Percentiles rank a stretch among this genome's conserved stretches.
Conservation (phyloP, 2,113 vertebrate species). For the Prochilodus magdalenae region DNA sequence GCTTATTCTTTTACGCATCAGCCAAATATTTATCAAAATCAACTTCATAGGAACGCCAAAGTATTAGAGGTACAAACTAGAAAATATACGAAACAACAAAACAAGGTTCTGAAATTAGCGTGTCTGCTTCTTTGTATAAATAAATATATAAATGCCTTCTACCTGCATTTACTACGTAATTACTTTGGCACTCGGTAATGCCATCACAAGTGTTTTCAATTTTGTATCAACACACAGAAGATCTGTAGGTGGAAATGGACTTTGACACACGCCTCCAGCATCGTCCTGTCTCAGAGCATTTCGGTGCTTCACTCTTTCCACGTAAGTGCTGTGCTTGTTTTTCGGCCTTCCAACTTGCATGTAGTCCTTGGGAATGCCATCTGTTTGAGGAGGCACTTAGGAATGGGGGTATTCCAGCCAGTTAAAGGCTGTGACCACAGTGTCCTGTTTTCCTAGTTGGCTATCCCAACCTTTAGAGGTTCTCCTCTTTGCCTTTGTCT, state of each 20-base stretch:
- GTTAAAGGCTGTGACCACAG: constrained; percentile 15
- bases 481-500: constrained; percentile 5
- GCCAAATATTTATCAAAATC: constrained; percentile 15
- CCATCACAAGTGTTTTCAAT: constrained; percentile 57
- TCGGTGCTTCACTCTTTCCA: background rate
- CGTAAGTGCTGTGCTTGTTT: constrained; percentile 32
- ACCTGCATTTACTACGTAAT: constrained; percentile 71
- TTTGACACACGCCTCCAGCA: constrained; percentile 27
- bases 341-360: constrained; percentile 8
- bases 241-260: constrained; percentile 11
- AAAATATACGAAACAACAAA: constrained; percentile 59
- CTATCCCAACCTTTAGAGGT: constrained; percentile 11
- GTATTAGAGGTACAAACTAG: constrained; percentile 44
- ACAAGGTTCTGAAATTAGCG: constrained; percentile 64
- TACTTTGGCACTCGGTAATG: constrained; percentile 71
- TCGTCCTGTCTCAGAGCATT: constrained; percentile 15
- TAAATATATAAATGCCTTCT: constrained; percentile 74
- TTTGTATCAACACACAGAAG: constrained; percentile 32
- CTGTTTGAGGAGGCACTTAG: constrained; percentile 53
- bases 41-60: constrained; percentile 16
- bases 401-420: constrained; percentile 34
- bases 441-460: constrained; percentile 21
- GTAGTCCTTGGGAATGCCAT: constrained; percentile 54
- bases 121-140: constrained; percentile 70
- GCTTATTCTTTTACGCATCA: constrained; percentile 16